Evolutionary conservation across 2,113 vertebrate genomes (phyloP).

Genomic region (Bostrychus sinensis): DNA sequence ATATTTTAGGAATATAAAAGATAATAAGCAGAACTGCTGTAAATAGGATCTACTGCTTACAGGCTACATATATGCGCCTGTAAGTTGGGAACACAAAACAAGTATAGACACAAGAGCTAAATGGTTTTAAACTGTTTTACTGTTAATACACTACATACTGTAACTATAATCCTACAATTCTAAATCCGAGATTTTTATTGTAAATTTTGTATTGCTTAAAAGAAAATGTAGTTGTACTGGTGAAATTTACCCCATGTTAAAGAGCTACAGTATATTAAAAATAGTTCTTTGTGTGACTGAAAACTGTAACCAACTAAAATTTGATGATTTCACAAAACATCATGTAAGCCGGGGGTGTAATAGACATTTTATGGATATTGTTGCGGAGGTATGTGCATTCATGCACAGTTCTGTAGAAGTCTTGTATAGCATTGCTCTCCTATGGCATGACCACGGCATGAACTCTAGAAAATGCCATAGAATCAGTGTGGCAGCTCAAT

Average conservation of each 20-base stretch:
- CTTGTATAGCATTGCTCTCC: conserved; percentile 29
- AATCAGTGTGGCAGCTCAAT: conserved; percentile 41
- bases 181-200: too few species aligned
- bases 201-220: background rate
- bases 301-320: background rate
- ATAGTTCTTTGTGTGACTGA: background rate
- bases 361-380: background rate
- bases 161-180: too few species aligned
- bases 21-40: too few species aligned
- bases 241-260: background rate
- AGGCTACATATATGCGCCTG: too few species aligned
- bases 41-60: too few species aligned
- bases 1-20: too few species aligned
- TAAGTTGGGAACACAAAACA: background rate
- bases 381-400: background rate
- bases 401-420: background rate
- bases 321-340: background rate
- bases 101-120: background rate
- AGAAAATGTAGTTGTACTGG: too few species aligned
- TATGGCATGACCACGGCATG: conserved; percentile 68
- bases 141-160: background rate
- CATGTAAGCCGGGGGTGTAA: conserved; percentile 2
- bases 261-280: background rate
- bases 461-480: conserved; percentile 59
- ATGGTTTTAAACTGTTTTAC: background rate